A percentile compares a stretch with the other conserved stretches of the same genome.
Evolutionary conservation across 2,113 vertebrate genomes (phyloP).

Genomic region (Mesembrinibis cayennensis): DNA sequence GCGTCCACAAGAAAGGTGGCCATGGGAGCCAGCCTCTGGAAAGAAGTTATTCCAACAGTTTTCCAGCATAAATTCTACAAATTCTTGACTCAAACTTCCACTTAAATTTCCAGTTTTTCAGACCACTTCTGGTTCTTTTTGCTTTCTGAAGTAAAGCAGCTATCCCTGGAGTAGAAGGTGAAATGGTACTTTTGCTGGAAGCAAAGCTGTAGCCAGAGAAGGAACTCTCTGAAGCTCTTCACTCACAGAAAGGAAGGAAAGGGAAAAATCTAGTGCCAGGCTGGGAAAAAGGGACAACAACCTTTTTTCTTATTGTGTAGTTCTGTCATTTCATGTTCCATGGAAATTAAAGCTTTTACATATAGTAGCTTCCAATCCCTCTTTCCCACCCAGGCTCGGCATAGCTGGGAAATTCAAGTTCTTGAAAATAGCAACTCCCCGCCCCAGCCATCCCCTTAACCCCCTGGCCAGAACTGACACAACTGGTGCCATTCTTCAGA

Average conservation of each 20-base stretch:
- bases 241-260: neutral
- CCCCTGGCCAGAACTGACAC: neutral
- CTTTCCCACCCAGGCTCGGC: neutral
- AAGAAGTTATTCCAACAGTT: neutral
- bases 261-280: neutral
- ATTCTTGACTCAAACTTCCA: neutral
- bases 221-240: neutral
- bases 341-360: neutral
- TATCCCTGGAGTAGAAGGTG: neutral
- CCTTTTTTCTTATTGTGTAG: neutral
- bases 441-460: neutral
- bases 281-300: neutral
- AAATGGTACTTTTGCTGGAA: neutral
- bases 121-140: neutral
- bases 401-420: neutral
- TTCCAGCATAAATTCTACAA: neutral
- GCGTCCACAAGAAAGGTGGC: neutral
- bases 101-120: neutral
- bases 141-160: neutral
- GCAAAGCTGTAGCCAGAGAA: neutral
- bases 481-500: neutral
- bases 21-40: neutral
- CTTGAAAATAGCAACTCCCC: neutral
- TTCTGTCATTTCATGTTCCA: neutral
- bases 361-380: neutral